These are phyloP conservation scores for Elanus axillaris DNA, from an alignment of 2,113 vertebrate genomes.

Conservation along the genomic window DNA sequence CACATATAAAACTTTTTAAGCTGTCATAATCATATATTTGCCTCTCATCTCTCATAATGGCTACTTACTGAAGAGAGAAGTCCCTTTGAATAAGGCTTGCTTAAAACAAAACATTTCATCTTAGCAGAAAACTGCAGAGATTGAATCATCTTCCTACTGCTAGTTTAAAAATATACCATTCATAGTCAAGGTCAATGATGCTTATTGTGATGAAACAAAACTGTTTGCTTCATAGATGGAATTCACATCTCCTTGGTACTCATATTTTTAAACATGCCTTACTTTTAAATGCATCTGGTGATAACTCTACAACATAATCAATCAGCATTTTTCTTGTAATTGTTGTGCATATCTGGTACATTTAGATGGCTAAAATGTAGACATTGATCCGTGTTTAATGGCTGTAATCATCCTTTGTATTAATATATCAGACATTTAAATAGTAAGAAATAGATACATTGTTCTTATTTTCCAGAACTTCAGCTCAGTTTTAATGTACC, in stretches of 20 bases:
- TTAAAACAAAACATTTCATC: constrained; percentile 60
- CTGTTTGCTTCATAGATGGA: constrained; percentile 38
- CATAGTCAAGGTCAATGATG: constrained; percentile 63
- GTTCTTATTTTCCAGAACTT: constrained; percentile 11
- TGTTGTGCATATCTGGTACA: not conserved
- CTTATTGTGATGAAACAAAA: constrained; percentile 66
- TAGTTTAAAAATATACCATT: constrained; percentile 66
- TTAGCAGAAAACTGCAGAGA: constrained; percentile 39
- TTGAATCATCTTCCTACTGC: constrained; percentile 62
- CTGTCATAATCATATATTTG: not conserved
- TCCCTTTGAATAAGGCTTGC: constrained; percentile 29
- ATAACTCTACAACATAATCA: constrained; percentile 49
- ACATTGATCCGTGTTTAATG: constrained; percentile 21
- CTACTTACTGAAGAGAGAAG: constrained; percentile 35
- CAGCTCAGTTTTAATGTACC: not conserved
- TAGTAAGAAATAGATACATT: not conserved
- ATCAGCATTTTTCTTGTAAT: constrained; percentile 59
- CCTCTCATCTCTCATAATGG: not conserved
- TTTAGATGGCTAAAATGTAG: constrained; percentile 12
- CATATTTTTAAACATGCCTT: constrained; percentile 46
- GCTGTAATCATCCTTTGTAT: constrained; percentile 24
- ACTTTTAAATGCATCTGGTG: constrained; percentile 53
- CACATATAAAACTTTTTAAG: not conserved
- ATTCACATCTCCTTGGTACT: constrained; percentile 25
- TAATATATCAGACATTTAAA: constrained; percentile 3